Base-by-base conservation (phyloP, 2,113 vertebrate genomes). In the Pluvianellus socialis region DNA sequence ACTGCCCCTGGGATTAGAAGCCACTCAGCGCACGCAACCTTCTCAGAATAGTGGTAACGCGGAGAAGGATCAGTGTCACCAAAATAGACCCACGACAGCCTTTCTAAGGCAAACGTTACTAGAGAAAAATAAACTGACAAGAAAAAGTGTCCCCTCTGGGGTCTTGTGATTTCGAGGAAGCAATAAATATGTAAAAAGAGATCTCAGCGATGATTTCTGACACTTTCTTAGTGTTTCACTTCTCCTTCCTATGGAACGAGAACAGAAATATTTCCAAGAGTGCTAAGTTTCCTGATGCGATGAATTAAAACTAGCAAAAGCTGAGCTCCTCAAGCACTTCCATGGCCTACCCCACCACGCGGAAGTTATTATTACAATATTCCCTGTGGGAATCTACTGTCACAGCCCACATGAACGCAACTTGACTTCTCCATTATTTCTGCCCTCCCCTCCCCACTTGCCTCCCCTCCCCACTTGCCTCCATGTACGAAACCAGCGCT, bases 321-420 rank as follows among this genome's bases (percentile, higher is more conserved):
- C 56, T 21, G 52, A 67, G 12, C 4, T 58, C 26, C 32, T 74
- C 42, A 42, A n/a, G 42, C 61, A 8, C 32, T 24, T 47, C 14
- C 8, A 3, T 20, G 38, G 27, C 72, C 40, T 53, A 62, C 24
- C 13, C 9, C 44, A 6, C n/a, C 35, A 1, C 6, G 9, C 7
- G 38, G 38, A 38, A 38, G 38, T 38, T 38, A 38, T 38, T 38
- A 38, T 38, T 38, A 9, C 38, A 8, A 38, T 38, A 38, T 38
- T 38, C 38, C 38, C 7, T 42, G 24, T 12, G 38, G n/a, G 26
- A 16, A 55, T 82, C n/a, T 58, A 15, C 18, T 44, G 30, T 53
- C 26, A 0, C 2, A 77, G 16, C 13, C 14, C 8, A 4, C 18
- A 1, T 45, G 40, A 45, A 10, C 59, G 13, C 30, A 42, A 1